Conservation (phyloP, 2,888 invertebrate genomes). For the Drosophila subquinaria region DNA sequence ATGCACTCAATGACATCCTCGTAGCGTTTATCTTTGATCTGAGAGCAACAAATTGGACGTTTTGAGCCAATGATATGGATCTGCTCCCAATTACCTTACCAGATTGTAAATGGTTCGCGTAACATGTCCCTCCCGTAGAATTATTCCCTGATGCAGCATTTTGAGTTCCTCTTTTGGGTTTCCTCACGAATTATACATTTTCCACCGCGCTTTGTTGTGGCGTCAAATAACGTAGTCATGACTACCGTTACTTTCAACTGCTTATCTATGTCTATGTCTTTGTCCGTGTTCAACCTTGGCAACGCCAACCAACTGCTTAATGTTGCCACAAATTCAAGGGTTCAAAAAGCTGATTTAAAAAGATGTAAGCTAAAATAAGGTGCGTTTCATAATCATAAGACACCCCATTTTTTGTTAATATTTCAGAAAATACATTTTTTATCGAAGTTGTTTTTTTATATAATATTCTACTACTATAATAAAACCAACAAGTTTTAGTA, state of each 20-base stretch:
- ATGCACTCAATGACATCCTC: conserved; percentile 95
- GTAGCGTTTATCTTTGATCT: conserved; percentile 97
- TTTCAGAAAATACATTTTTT: too few species aligned
- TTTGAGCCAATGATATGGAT: too few species aligned
- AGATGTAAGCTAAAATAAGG: too few species aligned
- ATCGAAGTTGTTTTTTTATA: too few species aligned
- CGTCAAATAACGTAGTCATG: conserved; percentile 36
- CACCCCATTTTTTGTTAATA: too few species aligned
- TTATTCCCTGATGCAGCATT: conserved; percentile 86
- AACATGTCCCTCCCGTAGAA: conserved; percentile 96
- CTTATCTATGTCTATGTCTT: not conserved
- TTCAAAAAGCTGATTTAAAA: too few species aligned
- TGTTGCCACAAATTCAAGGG: too few species aligned
- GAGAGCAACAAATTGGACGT: not conserved
- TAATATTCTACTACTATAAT: too few species aligned
- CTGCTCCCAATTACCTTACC: conserved; percentile 87
- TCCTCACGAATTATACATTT: conserved; percentile 12
- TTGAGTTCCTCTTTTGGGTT: conserved; percentile 1
- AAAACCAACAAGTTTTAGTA: too few species aligned
- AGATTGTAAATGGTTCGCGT: conserved; percentile 97
- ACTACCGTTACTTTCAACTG: conserved; percentile 10
- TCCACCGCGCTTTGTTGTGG: conserved; percentile 45
- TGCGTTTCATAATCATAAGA: too few species aligned
- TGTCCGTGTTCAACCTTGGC: conserved; percentile 23
- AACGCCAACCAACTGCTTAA: conserved; percentile 9